Conservation (phyloP, 2,888 invertebrate species). For the Orthosia gracilis region DNA sequence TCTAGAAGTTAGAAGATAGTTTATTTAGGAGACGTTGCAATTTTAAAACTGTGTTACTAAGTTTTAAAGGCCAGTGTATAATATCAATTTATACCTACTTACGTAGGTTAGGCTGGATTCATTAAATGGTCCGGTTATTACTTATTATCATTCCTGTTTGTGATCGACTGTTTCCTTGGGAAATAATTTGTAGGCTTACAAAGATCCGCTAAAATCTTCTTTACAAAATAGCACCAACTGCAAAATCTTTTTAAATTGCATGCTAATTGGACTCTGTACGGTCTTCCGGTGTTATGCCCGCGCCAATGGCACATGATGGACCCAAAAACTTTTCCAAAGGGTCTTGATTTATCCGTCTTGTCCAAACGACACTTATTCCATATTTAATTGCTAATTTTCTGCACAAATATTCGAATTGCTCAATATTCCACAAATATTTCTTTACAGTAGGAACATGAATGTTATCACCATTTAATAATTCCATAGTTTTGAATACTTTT, state of each 20-base stretch:
- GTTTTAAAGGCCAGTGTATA: no score
- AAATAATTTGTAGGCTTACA: background rate
- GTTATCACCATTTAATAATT: conserved; percentile 7
- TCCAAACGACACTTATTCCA: conserved; percentile 23
- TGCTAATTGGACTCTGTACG: background rate
- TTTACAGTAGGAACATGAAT: conserved; percentile 7
- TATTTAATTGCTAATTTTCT: conserved; percentile 1
- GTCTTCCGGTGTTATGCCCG: background rate
- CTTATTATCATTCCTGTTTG: no score
- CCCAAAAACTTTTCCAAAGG: conserved; percentile 13
- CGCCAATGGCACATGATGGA: background rate
- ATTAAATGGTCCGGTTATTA: no score
- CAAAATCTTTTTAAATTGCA: background rate
- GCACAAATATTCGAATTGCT: background rate
- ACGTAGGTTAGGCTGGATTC: no score
- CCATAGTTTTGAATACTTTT: conserved; percentile 2
- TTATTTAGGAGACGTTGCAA: no score
- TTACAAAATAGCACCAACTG: background rate
- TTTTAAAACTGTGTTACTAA: no score
- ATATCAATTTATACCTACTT: no score
- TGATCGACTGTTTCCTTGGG: background rate
- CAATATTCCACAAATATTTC: conserved; percentile 16
- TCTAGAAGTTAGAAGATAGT: no score
- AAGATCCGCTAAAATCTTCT: background rate
- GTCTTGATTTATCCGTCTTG: conserved; percentile 17